These are phyloP conservation scores for Papilio elwesi DNA, from an alignment of 2,888 invertebrate species.

Conservation along the genomic window DNA sequence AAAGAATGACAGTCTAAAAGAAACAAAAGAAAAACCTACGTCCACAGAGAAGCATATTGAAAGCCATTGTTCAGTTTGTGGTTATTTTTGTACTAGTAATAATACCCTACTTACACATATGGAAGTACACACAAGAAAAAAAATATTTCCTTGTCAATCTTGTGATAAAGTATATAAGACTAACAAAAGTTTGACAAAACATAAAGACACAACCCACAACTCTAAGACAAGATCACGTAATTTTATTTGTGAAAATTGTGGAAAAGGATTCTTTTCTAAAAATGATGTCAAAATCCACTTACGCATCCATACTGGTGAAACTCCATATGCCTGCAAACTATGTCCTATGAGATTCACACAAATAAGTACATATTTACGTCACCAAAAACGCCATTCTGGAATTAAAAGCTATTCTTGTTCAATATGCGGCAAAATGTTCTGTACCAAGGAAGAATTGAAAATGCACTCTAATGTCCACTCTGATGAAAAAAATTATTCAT, in stretches of 20 bases:
- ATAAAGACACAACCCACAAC: conserved; percentile 61
- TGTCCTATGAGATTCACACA: conserved; percentile 68
- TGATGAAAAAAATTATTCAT: conserved; percentile 63
- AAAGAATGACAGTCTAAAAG: conserved; percentile 5
- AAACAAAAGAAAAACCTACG: conserved; percentile 45
- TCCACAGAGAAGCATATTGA: conserved; percentile 22
- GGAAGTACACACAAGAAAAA: conserved; percentile 62
- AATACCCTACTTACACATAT: conserved; percentile 62
- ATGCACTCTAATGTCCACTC: conserved; percentile 65
- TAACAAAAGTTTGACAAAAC: conserved; percentile 62
- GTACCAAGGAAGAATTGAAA: conserved; percentile 67
- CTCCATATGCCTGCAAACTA: conserved; percentile 66
- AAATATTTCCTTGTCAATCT: conserved; percentile 58
- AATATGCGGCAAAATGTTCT: conserved; percentile 66
- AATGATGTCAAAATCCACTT: conserved; percentile 66
- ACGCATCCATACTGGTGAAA: conserved; percentile 73
- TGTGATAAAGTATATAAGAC: conserved; percentile 71
- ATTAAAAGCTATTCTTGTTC: conserved; percentile 61
- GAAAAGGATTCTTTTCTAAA: conserved; percentile 69
- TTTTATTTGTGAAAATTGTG: conserved; percentile 72
- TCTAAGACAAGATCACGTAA: conserved; percentile 55
- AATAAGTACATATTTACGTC: conserved; percentile 62
- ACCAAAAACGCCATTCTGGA: conserved; percentile 63
- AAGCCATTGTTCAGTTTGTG: conserved; percentile 60
- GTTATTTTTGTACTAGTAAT: conserved; percentile 55